These are phyloP conservation scores for Cyphomyrus plagiostoma DNA, from an alignment of 2,113 vertebrate species.

Conservation along the genomic window DNA sequence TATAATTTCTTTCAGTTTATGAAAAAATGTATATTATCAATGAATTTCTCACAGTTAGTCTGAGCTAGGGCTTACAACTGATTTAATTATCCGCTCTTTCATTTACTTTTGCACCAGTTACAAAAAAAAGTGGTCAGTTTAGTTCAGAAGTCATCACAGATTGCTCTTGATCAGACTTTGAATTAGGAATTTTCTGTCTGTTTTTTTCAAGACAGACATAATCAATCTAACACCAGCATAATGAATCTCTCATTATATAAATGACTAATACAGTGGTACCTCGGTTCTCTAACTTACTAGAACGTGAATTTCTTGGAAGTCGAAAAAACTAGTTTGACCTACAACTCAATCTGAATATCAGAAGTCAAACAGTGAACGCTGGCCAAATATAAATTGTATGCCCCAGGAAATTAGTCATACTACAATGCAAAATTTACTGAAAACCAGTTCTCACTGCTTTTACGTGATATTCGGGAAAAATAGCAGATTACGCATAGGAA, in stretches of 20 bases:
- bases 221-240: background rate
- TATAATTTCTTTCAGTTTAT: background rate
- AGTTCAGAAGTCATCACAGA: background rate
- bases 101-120: background rate
- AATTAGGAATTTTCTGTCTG: background rate
- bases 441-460: too few relatives aligned
- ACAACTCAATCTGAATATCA: too few relatives aligned
- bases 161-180: background rate
- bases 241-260: background rate
- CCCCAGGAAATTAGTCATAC: too few relatives aligned
- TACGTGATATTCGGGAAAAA: too few relatives aligned
- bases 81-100: background rate
- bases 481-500: too few relatives aligned
- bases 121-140: background rate
- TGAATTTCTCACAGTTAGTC: background rate
- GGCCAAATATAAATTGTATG: too few relatives aligned
- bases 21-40: background rate
- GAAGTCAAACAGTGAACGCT: too few relatives aligned
- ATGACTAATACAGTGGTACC: background rate
- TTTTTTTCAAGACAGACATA: background rate
- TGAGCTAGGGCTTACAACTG: background rate
- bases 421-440: too few relatives aligned
- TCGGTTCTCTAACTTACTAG: too few relatives aligned
- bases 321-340: too few relatives aligned
- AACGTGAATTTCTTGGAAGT: too few relatives aligned